Evolutionary conservation across 2,797 vertebrate species (phyloP), one percentile per base, ranked within the genome.

Genomic region (Sebastes jordani): DNA sequence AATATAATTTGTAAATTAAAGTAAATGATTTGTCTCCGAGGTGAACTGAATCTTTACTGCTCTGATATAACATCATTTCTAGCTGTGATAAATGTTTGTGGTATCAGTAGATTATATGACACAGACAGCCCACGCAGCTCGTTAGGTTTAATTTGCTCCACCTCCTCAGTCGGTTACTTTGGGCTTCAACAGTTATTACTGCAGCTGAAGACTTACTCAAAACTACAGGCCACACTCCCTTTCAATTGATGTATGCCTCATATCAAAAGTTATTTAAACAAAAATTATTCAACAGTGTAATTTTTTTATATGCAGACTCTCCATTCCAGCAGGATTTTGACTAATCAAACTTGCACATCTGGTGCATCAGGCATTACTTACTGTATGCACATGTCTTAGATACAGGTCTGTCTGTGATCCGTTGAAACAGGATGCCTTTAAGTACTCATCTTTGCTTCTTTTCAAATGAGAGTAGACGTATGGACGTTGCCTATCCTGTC

Each of bases 381-480:
- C 34, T 52, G 42, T 13, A 30, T 29, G 64, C 25, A 9, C 6
- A 20, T 38, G 13, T 68, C 56, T 27, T 20, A 36, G 54, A 71
- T 30, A 11, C 54, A n/a, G 38, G 20, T 55, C 36, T 60, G 72
- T 46, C 54, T 73, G n/a, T 55, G 73, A 67, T 80, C 76, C 59
- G 65, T 79, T 46, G 36, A 22, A 36, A 58, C 34, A 58, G n/a
- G 42, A 75, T 74, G 78, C 82, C 34, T 81, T 49, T 20, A 29
- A 74, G 77, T 36, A 70, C 38, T 74, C 61, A n/a, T 82, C 67
- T 73, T 30, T 46, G 23, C 22, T 62, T 80, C 29, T 55, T 70
- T 58, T 54, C 49, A 82, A 72, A 86, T 85, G 54, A 54, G 65
- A 79, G 73, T 20, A 58, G 80, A 86, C 82, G 73, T 6, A 59